Conservation (phyloP, 30 jellyfish, hydroid and myxozoan genomes). For the Sanderia malayensis region DNA sequence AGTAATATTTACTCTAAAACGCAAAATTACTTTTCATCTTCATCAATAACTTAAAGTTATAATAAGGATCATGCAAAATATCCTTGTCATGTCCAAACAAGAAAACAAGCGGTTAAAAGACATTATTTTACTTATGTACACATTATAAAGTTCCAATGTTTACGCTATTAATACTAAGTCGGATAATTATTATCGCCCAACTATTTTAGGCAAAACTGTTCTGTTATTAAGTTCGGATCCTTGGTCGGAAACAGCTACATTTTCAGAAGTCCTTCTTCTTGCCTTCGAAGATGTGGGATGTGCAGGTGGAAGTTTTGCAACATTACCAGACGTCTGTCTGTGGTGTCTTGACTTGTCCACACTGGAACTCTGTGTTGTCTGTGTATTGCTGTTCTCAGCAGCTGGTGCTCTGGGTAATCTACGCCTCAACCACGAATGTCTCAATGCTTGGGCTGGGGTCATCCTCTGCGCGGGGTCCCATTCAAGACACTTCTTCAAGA, state of each 20-base stretch:
- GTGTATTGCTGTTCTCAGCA: slow-evolving; percentile 46
- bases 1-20: no score
- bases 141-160: no score
- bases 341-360: slow-evolving; percentile 75
- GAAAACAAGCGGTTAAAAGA: no score
- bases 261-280: slow-evolving; percentile 84
- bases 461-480: slow-evolving; percentile 96
- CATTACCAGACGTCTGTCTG: slow-evolving; percentile 88
- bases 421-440: slow-evolving; percentile 93
- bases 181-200: slow-evolving; percentile 71
- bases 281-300: slow-evolving; percentile 89
- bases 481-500: slow-evolving; percentile 84
- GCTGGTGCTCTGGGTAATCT: slow-evolving; percentile 95
- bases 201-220: slow-evolving; percentile 89
- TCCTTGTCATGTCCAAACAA: no score
- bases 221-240: slow-evolving; percentile 76
- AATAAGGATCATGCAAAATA: no score
- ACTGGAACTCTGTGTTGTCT: slow-evolving; percentile 36
- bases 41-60: no score
- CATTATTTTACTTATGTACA: no score
- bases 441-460: slow-evolving; percentile 90
- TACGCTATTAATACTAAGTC: no score
- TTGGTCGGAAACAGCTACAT: slow-evolving; percentile 61
- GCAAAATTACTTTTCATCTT: no score
- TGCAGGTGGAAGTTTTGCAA: slow-evolving; percentile 79